phyloP scores from a whole-genome alignment of 2,888 invertebrate species.

The Eupithecia exiguata region DNA sequence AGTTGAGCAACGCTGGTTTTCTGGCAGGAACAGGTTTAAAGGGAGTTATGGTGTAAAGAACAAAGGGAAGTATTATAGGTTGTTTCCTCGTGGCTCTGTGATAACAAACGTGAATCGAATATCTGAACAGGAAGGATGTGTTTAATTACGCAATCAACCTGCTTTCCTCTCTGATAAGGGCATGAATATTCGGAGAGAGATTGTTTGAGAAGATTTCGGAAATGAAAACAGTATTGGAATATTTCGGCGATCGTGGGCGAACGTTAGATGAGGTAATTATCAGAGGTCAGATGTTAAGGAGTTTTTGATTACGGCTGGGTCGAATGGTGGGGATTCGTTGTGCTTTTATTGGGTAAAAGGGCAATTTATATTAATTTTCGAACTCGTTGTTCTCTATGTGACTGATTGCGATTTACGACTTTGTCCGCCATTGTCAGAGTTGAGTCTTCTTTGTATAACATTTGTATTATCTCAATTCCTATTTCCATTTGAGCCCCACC shows the following conservation, averaged over 20 bases:
- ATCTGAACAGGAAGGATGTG: conserved; percentile 36
- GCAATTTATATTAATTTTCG: conserved; percentile 6
- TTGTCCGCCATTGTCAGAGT: background rate
- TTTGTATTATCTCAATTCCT: background rate
- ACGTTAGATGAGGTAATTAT: conserved; percentile 19
- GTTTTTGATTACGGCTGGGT: conserved; percentile 9
- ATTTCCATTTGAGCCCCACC: no score
- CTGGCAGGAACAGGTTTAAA: background rate
- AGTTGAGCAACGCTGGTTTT: no score
- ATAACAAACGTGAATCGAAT: conserved; percentile 41
- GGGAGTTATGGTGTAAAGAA: conserved; percentile 34
- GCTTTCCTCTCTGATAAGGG: conserved; percentile 29
- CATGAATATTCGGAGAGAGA: conserved; percentile 26
- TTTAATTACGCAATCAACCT: conserved; percentile 38
- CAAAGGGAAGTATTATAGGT: conserved; percentile 45
- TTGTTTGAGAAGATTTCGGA: conserved; percentile 29
- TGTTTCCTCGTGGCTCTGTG: conserved; percentile 37
- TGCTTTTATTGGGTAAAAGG: conserved; percentile 6
- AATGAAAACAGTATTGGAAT: conserved; percentile 23
- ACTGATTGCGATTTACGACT: background rate
- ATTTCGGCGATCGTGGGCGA: conserved; percentile 9
- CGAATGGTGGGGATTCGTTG: conserved; percentile 3
- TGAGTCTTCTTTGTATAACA: background rate
- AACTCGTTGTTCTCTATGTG: conserved; percentile 1
- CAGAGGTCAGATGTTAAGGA: conserved; percentile 11